phyloP scores from a whole-genome alignment of 2,888 invertebrate species.

The Tromatobia lineatoria region DNA sequence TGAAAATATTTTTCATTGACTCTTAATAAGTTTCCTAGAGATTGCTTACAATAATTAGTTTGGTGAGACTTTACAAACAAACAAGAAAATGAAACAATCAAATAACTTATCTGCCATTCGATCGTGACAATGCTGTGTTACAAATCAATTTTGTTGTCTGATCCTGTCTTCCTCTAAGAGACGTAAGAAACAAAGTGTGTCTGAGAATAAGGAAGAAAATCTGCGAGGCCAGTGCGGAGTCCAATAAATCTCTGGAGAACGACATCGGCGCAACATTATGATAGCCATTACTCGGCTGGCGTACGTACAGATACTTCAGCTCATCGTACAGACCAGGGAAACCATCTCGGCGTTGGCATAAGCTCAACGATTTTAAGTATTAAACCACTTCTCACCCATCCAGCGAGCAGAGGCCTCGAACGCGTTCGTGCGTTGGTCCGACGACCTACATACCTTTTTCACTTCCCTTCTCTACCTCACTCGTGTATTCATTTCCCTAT shows the following conservation, averaged over 20 bases:
- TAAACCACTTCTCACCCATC: constrained; percentile 57
- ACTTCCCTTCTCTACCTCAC: constrained; percentile 3
- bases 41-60: not conserved
- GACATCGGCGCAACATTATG: constrained; percentile 68
- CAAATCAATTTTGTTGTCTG: not conserved
- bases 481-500: constrained; percentile 11
- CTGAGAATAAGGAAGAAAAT: constrained; percentile 43
- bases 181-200: constrained; percentile 14
- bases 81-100: not conserved
- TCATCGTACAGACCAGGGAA: constrained; percentile 31
- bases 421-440: constrained; percentile 53
- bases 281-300: constrained; percentile 68
- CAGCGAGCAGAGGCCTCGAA: constrained; percentile 13
- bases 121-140: not conserved
- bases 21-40: too few species aligned
- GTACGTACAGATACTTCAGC: constrained; percentile 28
- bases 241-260: constrained; percentile 68
- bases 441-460: constrained; percentile 64
- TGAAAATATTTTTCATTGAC: too few species aligned
- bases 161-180: not conserved
- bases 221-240: constrained; percentile 59
- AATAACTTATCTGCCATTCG: not conserved
- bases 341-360: constrained; percentile 73
- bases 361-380: constrained; percentile 71
- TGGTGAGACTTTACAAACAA: not conserved